A percentile compares a stretch with the other conserved stretches of the same genome.
Conservation (phyloP, 2,888 invertebrate species). For the Drosophila setosimentum region DNA sequence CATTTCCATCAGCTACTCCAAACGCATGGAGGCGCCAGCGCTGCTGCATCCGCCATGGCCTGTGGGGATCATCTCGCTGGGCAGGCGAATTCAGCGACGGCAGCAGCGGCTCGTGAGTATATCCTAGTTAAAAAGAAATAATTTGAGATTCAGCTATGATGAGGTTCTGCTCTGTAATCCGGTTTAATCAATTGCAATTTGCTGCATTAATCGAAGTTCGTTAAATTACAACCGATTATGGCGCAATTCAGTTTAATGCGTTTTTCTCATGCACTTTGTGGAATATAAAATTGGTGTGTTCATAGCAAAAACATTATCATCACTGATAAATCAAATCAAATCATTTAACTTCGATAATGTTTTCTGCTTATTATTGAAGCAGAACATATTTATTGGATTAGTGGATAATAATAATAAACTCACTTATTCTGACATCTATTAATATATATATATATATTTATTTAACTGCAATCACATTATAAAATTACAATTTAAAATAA, state of each 20-base stretch:
- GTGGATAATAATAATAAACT: neutral
- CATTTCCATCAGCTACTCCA: conserved; percentile 75
- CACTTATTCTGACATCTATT: neutral
- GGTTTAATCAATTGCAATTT: conserved; percentile 32
- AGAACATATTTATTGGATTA: neutral
- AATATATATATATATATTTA: neutral
- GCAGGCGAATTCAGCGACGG: conserved; percentile 65
- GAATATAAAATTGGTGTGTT: neutral
- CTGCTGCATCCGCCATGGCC: conserved; percentile 52
- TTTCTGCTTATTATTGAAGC: neutral
- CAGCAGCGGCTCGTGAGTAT: conserved; percentile 70
- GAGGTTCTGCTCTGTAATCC: conserved; percentile 16
- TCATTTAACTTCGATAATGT: neutral
- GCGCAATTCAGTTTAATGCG: neutral
- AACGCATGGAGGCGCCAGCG: conserved; percentile 63
- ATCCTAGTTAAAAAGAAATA: conserved; percentile 23
- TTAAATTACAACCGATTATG: neutral
- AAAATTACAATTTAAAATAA: neutral
- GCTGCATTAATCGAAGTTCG: conserved; percentile 6
- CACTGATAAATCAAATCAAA: neutral
- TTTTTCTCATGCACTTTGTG: neutral
- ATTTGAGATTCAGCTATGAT: neutral
- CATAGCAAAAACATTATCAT: neutral
- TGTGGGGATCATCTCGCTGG: conserved; percentile 73
- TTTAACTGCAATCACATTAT: neutral